These are phyloP conservation scores for Myioborus melanocephalus DNA, from an alignment of 2,797 vertebrate species.

Conservation along the genomic window DNA sequence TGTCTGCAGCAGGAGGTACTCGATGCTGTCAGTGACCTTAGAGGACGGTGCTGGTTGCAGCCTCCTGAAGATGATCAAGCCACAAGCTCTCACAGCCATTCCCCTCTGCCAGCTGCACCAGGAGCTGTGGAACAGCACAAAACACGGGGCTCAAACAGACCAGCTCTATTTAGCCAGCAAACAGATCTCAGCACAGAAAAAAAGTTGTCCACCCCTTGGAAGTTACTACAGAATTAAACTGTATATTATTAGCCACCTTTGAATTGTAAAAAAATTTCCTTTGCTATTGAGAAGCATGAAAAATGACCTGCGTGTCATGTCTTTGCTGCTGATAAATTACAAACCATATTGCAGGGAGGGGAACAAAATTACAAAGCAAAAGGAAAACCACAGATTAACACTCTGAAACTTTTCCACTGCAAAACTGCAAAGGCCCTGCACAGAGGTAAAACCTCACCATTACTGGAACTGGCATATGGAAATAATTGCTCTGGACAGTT, in stretches of 20 bases:
- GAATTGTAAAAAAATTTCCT: neutral
- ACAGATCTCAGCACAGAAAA: neutral
- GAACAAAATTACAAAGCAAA: neutral
- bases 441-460: neutral
- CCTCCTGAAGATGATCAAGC: constrained; percentile 91
- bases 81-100: constrained; percentile 91
- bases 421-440: neutral
- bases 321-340: neutral
- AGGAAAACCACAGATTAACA: rapidly evolving
- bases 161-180: neutral
- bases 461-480: neutral
- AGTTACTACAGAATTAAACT: neutral
- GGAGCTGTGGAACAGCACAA: neutral
- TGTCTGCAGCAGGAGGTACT: constrained; percentile 93
- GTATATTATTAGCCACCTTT: neutral
- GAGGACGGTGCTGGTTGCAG: constrained; percentile 55
- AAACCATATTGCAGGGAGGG: rapidly evolving
- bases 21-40: constrained; percentile 72
- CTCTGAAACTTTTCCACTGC: neutral
- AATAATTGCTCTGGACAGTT: neutral
- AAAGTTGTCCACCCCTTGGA: neutral
- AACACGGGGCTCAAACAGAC: neutral
- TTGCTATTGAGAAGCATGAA: neutral
- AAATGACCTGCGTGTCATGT: neutral
- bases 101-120: neutral